Evolutionary conservation across 2,888 invertebrate species (phyloP), one percentile per base, ranked within the genome.

Genomic region (Perizoma affinitatum): DNA sequence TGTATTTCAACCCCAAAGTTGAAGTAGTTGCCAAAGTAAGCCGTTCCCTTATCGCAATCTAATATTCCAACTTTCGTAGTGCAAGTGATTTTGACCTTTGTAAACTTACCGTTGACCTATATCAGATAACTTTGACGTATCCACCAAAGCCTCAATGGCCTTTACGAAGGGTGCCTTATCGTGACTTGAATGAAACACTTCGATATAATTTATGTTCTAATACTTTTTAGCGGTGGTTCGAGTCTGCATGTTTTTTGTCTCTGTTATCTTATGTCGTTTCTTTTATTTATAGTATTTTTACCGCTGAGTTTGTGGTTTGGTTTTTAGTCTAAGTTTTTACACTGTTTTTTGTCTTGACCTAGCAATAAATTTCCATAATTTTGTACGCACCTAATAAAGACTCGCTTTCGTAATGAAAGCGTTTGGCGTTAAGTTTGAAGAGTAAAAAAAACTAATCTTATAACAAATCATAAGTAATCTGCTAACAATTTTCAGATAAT

Each of bases 111-210:
- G 69, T 76, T 79, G 83, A 84, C 86, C 87, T 84, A 79, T 81
- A 85, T 87, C 83, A 87, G 87, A 87, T 87, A 87, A 88, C 74
- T 87, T 87, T 84, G 83, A 86, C 83, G 78, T 84, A 85, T 82
- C 81, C 73, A 76, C 77, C 70, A 78, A 78, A 79, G 68, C 73
- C 70, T 69, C 72, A 68, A 22, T 78, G 74, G 76, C 71, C 70
- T 87, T 86, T 22, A 22, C 66, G 59, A 73, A 76, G 82, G 83
- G 79, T 74, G 76, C 74, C 86, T 91, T 90, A 91, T 90, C 90
- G 76, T 71, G 1, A 22, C 1, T 22, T 71, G 77, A 81, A 80
- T 82, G 84, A 75, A 84, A 85, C 86, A 87, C 83, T 89, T 82
- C 83, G 79, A 80, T 79, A 84, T 87, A 84, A 88, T 90, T 88